Evolutionary conservation across 2,888 invertebrate species (phyloP), one percentile per base, ranked within the genome.

Genomic region (Pedicia rivosa): DNA sequence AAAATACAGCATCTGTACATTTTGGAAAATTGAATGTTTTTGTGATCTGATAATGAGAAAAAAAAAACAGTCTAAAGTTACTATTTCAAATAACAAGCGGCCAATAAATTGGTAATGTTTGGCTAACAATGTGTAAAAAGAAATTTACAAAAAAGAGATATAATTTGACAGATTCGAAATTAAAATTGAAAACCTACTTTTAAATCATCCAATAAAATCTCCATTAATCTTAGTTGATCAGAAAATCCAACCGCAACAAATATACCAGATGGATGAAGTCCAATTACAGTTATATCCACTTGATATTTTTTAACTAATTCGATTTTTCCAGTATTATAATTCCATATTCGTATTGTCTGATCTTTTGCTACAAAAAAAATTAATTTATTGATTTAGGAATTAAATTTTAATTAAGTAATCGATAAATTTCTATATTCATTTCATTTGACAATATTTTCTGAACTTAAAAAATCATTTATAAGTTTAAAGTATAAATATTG

Each of bases 201-300:
- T 36, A 94, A 71, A 53, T 91, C 87, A 49, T 92, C 87, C 49
- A 91, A 79, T 44, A 88, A 67, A 16, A 94, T 77, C 39, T 82
- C 83, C 70, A 90, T 77, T 46, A 87, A 78, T 34, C 88, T 72
- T 3, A 94, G 63, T 58, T 91, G 90, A 57, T 92, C 91, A 2
- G 82, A 80, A 57, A 92, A 92, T 1, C 91, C 91, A 22, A 88
- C 78, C 28, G 88, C 74, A 2, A 86, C 74, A 56, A 87, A 87
- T 2, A 91, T 67, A 4, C 90, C 91, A 44, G 68, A 63, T 48
- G 82, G 80, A 57, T 84, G 83, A 2, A 86, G 54, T n/a, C 78
- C 73, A 5, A 78, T 65, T 39, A 72, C 70, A 47, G 65, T 70
- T 2, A 78, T 66, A 45, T 78, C 75, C 41, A 92, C 90, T 44